Evolutionary conservation across 2,113 vertebrate genomes (phyloP).

Genomic region (Cheilinus undulatus): DNA sequence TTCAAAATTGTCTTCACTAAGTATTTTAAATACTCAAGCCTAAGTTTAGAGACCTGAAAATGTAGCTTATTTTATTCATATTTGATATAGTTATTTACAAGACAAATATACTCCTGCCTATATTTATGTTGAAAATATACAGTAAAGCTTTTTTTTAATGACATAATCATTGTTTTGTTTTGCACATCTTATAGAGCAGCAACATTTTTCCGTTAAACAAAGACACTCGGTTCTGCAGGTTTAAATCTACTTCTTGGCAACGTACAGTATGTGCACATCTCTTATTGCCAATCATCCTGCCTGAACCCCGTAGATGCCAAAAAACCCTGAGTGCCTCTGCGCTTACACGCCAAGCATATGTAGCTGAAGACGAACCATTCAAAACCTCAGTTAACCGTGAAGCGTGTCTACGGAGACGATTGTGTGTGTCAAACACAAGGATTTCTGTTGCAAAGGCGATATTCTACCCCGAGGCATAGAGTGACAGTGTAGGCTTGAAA

Average conservation of each 20-base stretch:
- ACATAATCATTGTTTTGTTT: background rate
- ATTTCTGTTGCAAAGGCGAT: constrained; percentile 57
- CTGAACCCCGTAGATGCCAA: constrained; percentile 21
- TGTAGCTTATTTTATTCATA: too few species aligned
- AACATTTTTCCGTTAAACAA: background rate
- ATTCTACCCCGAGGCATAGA: constrained; percentile 39
- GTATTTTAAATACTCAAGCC: too few species aligned
- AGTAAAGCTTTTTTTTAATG: background rate
- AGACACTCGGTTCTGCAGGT: background rate
- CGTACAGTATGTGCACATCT: background rate
- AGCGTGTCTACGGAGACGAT: constrained; percentile 45
- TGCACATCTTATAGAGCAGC: background rate
- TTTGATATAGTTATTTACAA: background rate
- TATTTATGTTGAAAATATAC: background rate
- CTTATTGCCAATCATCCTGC: constrained; percentile 9
- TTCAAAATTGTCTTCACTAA: too few species aligned
- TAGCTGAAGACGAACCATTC: constrained; percentile 31
- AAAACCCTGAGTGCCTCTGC: constrained; percentile 13
- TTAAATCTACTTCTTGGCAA: background rate
- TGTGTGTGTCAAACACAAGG: constrained; percentile 57
- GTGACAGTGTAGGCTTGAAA: constrained; percentile 55
- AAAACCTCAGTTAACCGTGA: constrained; percentile 34
- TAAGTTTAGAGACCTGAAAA: too few species aligned
- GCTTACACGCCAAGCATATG: constrained; percentile 24
- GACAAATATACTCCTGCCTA: background rate